Percentiles rank a stretch among this genome's conserved stretches.
phyloP scores from a whole-genome alignment of 1,140 invertebrate genomes.

The Papilio aristodemus region DNA sequence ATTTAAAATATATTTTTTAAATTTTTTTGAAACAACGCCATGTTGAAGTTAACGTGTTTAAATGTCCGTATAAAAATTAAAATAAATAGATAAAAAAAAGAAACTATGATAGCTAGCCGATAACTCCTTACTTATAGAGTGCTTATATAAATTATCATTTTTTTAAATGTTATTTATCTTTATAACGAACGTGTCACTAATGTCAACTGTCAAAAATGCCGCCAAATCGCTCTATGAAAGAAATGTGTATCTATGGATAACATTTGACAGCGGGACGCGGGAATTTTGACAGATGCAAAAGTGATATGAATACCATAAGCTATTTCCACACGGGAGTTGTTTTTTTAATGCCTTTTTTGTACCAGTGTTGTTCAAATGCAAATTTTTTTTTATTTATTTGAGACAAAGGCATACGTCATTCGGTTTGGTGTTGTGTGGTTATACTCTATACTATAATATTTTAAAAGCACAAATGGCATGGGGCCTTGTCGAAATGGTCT shows the following conservation, averaged over 20 bases:
- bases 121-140: conserved; percentile 59
- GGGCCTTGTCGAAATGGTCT: conserved; percentile 36
- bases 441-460: conserved; percentile 37
- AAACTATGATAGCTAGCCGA: conserved; percentile 66
- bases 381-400: neutral
- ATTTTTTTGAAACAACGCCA: conserved; percentile 33
- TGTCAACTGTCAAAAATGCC: conserved; percentile 34
- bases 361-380: neutral
- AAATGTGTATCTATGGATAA: conserved; percentile 6
- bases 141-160: conserved; percentile 70
- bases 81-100: conserved; percentile 57
- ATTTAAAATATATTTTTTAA: conserved; percentile 11
- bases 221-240: conserved; percentile 31
- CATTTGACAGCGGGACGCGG: neutral
- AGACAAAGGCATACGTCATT: neutral
- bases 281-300: conserved; percentile 25
- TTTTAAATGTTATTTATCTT: conserved; percentile 43
- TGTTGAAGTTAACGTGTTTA: conserved; percentile 36
- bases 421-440: neutral
- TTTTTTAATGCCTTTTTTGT: conserved; percentile 14
- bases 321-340: conserved; percentile 9
- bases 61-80: conserved; percentile 20
- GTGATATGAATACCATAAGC: neutral
- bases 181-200: neutral
- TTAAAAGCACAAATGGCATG: conserved; percentile 72